Evolutionary conservation across 2,888 invertebrate genomes (phyloP).

Genomic region (Brachynemurus nebulosus): DNA sequence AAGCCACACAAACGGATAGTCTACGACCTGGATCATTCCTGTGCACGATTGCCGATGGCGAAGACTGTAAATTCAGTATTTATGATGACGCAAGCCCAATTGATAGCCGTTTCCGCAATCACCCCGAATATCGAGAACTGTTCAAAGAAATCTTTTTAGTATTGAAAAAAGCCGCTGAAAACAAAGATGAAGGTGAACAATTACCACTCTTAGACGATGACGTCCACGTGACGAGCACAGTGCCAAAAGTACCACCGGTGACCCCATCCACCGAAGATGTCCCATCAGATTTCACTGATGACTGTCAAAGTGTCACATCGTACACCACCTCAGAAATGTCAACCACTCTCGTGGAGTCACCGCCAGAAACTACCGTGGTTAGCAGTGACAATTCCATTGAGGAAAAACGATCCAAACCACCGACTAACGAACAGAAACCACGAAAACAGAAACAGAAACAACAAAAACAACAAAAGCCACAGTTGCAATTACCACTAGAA

Average conservation of each 20-base stretch:
- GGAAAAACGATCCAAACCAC: conserved; percentile 27
- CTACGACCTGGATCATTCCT: conserved; percentile 65
- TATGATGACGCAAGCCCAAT: conserved; percentile 64
- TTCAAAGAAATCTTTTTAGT: conserved; percentile 77
- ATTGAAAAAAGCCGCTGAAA: conserved; percentile 69
- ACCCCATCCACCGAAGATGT: conserved; percentile 52
- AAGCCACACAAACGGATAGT: conserved; percentile 68
- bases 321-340: conserved; percentile 62
- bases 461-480: conserved; percentile 23
- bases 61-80: conserved; percentile 74
- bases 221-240: conserved; percentile 29
- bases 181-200: conserved; percentile 66
- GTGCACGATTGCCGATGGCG: conserved; percentile 73
- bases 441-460: conserved; percentile 26
- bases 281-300: conserved; percentile 51
- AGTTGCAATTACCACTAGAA: conserved; percentile 24
- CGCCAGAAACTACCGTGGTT: no score
- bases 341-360: conserved; percentile 52
- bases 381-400: no score
- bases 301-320: conserved; percentile 60
- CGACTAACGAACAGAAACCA: conserved; percentile 20
- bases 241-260: conserved; percentile 48
- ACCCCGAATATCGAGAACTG: conserved; percentile 65
- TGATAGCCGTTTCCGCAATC: conserved; percentile 67
- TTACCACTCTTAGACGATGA: conserved; percentile 59